These are phyloP conservation scores for Drosophila seguyi DNA, from an alignment of 1,140 invertebrate genomes.

Conservation along the genomic window DNA sequence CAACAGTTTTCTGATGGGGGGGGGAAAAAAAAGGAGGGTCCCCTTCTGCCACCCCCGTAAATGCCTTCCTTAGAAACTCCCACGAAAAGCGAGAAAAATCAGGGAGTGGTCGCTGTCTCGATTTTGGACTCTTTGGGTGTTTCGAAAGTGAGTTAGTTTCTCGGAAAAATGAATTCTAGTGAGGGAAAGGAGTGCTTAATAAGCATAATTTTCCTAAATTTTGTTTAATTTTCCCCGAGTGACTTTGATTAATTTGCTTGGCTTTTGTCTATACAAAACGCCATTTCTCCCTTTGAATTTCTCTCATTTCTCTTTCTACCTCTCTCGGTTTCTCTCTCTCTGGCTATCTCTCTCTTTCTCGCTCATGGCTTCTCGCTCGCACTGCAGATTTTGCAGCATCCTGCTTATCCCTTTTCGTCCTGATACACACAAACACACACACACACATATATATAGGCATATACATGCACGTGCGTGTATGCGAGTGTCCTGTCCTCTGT, in stretches of 20 bases:
- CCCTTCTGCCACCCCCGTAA: conserved; percentile 19
- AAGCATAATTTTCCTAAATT: background rate
- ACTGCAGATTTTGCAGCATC: conserved; percentile 72
- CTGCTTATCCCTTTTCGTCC: conserved; percentile 73
- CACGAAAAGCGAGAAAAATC: conserved; percentile 37
- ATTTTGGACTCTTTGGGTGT: conserved; percentile 7
- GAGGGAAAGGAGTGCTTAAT: background rate
- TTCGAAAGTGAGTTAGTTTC: background rate
- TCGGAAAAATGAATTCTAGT: background rate
- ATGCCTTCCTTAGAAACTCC: conserved; percentile 21
- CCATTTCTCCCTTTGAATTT: conserved; percentile 17
- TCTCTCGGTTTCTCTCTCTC: conserved; percentile 5
- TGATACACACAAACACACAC: conserved; percentile 51
- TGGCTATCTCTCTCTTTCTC: background rate
- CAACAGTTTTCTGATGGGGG: conserved; percentile 28
- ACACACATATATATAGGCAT: conserved; percentile 11
- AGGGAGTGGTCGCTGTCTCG: conserved; percentile 40
- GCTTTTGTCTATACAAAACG: conserved; percentile 64
- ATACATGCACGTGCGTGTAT: conserved; percentile 35
- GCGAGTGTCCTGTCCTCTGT: conserved; percentile 47
- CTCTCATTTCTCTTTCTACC: conserved; percentile 16
- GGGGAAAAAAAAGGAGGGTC: background rate
- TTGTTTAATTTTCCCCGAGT: conserved; percentile 5
- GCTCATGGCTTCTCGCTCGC: conserved; percentile 16
- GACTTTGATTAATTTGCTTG: conserved; percentile 50